Conservation (phyloP, 2,113 vertebrate genomes). For the Bujurquina vittata region DNA sequence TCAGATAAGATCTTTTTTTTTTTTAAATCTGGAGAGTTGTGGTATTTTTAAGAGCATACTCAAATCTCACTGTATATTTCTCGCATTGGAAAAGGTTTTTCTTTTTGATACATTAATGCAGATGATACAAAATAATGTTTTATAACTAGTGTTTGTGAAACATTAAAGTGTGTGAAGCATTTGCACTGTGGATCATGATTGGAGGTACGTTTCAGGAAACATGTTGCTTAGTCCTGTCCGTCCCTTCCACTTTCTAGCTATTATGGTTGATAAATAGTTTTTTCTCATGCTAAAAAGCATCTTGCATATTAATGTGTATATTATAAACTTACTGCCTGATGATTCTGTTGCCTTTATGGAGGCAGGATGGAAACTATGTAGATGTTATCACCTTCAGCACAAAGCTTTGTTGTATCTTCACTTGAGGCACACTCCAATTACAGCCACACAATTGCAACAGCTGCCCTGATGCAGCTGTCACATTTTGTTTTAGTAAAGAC, state of each 20-base stretch:
- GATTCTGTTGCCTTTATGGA: neutral
- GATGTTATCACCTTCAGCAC: neutral
- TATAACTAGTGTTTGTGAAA: too few relatives aligned
- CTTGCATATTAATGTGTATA: neutral
- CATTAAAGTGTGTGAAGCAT: too few relatives aligned
- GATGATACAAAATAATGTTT: too few relatives aligned
- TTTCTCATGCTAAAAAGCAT: neutral
- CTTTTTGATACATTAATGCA: too few relatives aligned
- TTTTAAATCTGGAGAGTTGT: too few relatives aligned
- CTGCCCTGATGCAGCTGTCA: too few relatives aligned
- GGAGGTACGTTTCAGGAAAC: neutral
- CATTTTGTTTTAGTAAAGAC: neutral
- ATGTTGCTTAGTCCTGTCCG: neutral
- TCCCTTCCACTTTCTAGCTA: neutral
- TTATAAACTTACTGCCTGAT: neutral
- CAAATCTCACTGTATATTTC: too few relatives aligned
- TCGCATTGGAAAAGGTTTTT: too few relatives aligned
- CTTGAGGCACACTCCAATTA: neutral
- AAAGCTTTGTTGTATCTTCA: neutral
- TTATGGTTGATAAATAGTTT: neutral
- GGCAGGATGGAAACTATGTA: neutral
- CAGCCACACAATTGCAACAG: neutral
- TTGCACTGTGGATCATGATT: too few relatives aligned
- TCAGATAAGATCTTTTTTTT: too few relatives aligned
- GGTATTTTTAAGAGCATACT: too few relatives aligned